A percentile compares a stretch with the other conserved stretches of the same genome.
Evolutionary conservation across 1,140 invertebrate genomes (phyloP).

Genomic region (Marisa cornuarietis): DNA sequence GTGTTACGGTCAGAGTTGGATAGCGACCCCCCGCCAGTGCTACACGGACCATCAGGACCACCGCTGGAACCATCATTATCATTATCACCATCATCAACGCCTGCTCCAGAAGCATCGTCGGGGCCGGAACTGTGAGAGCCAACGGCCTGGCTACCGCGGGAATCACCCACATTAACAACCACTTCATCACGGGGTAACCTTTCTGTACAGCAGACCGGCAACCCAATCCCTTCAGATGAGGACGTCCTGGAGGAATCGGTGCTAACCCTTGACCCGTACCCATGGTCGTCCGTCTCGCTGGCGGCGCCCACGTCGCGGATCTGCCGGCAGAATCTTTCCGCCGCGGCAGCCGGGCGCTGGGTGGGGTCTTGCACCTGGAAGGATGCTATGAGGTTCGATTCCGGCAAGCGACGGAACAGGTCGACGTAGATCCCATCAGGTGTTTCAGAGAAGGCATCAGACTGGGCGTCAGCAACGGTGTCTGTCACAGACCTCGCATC

Average conservation of each 20-base stretch:
- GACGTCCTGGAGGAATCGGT: constrained; percentile 13
- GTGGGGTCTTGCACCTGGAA: constrained; percentile 1
- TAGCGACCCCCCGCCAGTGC: too few species aligned
- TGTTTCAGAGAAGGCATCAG: not conserved
- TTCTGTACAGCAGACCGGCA: not conserved
- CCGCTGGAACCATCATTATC: not conserved
- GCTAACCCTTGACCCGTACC: constrained; percentile 16
- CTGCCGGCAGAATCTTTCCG: not conserved
- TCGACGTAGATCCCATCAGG: constrained; percentile 28
- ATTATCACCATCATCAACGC: not conserved
- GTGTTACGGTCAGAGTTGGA: too few species aligned
- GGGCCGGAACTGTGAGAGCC: not conserved
- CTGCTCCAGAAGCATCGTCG: not conserved
- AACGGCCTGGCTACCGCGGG: not conserved
- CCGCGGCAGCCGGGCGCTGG: not conserved
- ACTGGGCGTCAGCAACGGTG: not conserved
- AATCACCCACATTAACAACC: too few species aligned
- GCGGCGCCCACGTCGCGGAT: not conserved
- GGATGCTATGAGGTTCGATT: not conserved
- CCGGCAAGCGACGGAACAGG: constrained; percentile 18
- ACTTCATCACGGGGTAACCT: too few species aligned
- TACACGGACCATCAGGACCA: too few species aligned
- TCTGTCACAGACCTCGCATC: not conserved
- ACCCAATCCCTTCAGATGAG: not conserved
- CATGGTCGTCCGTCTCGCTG: constrained; percentile 21